phyloP scores from a whole-genome alignment of 2,888 invertebrate species.

The Zaprionus bogoriensis region DNA sequence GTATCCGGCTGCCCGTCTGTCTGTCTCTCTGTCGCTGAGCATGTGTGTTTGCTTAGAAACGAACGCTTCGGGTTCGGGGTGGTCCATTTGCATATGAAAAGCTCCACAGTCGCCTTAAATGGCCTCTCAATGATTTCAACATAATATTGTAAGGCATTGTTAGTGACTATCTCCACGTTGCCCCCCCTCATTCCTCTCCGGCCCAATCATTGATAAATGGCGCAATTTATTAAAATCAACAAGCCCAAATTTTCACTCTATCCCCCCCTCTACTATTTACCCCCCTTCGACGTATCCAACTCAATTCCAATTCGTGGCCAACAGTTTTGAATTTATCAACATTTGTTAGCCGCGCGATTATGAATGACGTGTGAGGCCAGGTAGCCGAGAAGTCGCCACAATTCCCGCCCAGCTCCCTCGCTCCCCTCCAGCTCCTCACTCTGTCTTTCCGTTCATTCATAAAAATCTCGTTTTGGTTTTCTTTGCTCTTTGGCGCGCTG shows the following conservation, averaged over 20 bases:
- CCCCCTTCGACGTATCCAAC: slow-evolving; percentile 18
- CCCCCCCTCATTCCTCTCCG: neutral
- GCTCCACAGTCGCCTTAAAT: slow-evolving; percentile 63
- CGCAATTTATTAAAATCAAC: slow-evolving; percentile 76
- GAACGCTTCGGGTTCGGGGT: neutral
- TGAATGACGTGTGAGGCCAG: slow-evolving; percentile 74
- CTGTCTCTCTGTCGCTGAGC: neutral
- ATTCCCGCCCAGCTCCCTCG: slow-evolving; percentile 9
- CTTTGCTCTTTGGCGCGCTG: slow-evolving; percentile 12
- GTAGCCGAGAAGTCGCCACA: slow-evolving; percentile 64
- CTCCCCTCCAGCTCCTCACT: neutral
- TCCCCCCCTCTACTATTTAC: slow-evolving; percentile 1
- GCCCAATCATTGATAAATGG: slow-evolving; percentile 64
- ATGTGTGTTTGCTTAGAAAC: neutral
- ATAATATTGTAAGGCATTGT: slow-evolving; percentile 69
- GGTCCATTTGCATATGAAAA: slow-evolving; percentile 73
- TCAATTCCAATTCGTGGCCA: slow-evolving; percentile 62
- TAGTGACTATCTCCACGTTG: neutral
- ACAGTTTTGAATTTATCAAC: slow-evolving; percentile 77
- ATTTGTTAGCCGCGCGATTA: slow-evolving; percentile 75
- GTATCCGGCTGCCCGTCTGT: neutral
- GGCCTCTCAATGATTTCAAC: slow-evolving; percentile 79
- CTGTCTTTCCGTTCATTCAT: slow-evolving; percentile 56
- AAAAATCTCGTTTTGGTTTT: slow-evolving; percentile 35
- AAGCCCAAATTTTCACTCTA: slow-evolving; percentile 35